Percentiles rank a stretch among this genome's conserved stretches.
These are phyloP conservation scores for Oxygymnocypris stewartii DNA, from an alignment of 2,113 vertebrate species.

Conservation along the genomic window DNA sequence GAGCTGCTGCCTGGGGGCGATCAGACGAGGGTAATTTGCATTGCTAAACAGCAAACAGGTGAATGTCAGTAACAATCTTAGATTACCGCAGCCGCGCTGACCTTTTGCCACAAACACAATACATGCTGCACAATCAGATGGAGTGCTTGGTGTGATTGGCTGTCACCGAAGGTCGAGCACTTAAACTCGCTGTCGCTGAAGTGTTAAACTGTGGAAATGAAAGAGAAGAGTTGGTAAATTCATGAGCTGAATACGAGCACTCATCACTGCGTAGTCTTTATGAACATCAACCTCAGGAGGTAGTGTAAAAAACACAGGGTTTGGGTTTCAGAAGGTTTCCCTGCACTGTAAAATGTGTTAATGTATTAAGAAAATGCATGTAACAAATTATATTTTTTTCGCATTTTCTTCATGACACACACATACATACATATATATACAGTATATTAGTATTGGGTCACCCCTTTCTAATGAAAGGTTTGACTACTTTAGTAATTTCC, in stretches of 20 bases:
- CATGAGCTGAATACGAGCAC: background rate
- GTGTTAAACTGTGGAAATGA: background rate
- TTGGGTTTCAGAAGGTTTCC: background rate
- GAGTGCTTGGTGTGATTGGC: background rate
- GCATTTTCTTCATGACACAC: no score
- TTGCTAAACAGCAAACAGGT: slow-evolving; percentile 10
- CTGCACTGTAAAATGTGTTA: background rate
- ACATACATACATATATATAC: no score
- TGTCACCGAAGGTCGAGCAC: background rate
- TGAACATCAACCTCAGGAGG: no score
- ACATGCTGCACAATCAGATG: slow-evolving; percentile 15
- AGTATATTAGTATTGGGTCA: no score
- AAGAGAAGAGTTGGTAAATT: background rate
- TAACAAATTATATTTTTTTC: no score
- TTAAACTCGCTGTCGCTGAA: background rate
- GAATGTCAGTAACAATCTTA: background rate
- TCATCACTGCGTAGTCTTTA: background rate
- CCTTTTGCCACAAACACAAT: background rate
- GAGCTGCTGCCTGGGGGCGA: background rate
- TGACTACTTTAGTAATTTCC: no score
- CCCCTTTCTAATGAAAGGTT: no score
- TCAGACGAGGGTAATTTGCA: background rate
- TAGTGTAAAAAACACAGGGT: background rate
- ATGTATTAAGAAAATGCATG: no score
- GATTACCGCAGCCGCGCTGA: background rate